Conservation (phyloP, 2,113 vertebrate genomes). For the Cygnus atratus region DNA sequence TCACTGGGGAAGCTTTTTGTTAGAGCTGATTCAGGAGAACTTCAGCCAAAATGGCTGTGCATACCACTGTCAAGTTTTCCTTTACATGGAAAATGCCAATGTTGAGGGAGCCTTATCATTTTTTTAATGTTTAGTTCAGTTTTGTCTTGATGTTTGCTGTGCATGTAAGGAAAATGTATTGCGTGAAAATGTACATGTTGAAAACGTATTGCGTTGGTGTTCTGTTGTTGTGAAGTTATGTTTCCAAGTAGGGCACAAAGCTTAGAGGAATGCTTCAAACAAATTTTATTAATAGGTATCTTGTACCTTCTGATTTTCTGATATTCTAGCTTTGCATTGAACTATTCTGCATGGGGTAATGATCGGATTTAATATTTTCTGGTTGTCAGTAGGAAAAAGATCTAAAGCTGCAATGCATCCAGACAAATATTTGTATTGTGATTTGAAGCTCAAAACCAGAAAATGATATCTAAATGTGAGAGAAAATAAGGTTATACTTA, state of each 20-base stretch:
- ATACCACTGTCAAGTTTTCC: not conserved
- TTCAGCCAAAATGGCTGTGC: not conserved
- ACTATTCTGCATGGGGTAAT: not conserved
- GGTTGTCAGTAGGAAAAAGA: not conserved
- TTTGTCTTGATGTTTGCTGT: not conserved
- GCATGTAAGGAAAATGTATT: not conserved
- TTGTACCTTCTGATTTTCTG: not conserved
- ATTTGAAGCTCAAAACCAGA: not conserved
- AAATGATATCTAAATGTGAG: not conserved
- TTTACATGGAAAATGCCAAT: accelerated
- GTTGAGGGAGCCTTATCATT: not conserved
- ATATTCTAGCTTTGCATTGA: not conserved
- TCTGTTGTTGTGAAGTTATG: not conserved
- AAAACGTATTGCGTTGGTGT: not conserved
- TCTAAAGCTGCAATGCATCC: not conserved
- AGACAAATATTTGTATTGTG: not conserved
- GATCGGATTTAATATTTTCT: not conserved
- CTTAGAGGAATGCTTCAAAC: not conserved
- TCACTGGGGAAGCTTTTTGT: not conserved
- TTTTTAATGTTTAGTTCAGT: not conserved
- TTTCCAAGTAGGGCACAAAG: not conserved
- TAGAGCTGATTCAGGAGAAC: not conserved
- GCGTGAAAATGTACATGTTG: not conserved
- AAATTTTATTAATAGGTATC: not conserved
- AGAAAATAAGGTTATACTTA: not conserved